Evolutionary conservation across 2,888 invertebrate species (phyloP), one percentile per base, ranked within the genome.

Genomic region (Apamea monoglypha): DNA sequence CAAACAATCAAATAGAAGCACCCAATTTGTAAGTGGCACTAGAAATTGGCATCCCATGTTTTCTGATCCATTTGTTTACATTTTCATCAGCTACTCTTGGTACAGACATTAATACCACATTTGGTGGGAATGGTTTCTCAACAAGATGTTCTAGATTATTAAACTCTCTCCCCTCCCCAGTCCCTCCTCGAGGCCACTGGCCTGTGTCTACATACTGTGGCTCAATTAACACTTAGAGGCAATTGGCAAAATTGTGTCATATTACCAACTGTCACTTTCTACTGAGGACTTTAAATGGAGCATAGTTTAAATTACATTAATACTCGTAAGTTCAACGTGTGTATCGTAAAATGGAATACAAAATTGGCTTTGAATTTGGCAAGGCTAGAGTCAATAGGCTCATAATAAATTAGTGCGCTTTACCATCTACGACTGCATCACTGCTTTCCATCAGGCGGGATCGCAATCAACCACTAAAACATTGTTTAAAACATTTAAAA

Each of bases 241-340:
- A 88, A 88, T 89, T 89, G 88, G 74, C 83, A 56, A 61, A 89
- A 89, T 82, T 44, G 78, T 89, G 88, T 85, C 88, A 85, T 8
- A 18, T 50, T 40, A 76, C 32, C 21, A 74, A 66, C 71, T 18
- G 70, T 64, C 73, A 74, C 68, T 81, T 66, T 74, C 64, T 18
- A 61, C 14, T 47, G 21, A 32, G 14, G 16, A 36, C 12, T 70
- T 69, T 44, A 69, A 69, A 63, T 63, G n/a, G 63, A 69, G 67
- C 32, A 10, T 36, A 21, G 50, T 74, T 73, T 50, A 50, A 29
- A 29, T 29, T 14, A 0, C 32, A 66, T 32, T 56, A 10, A 16
- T 2, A n/a, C n/a, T n/a, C n/a, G n/a, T n/a, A 36, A 25, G 53
- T 44, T 36, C 50, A 18, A 21, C 29, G 29, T 61, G 25, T 61